phyloP scores from a whole-genome alignment of 2,113 vertebrate species.

The Crotophaga sulcirostris region DNA sequence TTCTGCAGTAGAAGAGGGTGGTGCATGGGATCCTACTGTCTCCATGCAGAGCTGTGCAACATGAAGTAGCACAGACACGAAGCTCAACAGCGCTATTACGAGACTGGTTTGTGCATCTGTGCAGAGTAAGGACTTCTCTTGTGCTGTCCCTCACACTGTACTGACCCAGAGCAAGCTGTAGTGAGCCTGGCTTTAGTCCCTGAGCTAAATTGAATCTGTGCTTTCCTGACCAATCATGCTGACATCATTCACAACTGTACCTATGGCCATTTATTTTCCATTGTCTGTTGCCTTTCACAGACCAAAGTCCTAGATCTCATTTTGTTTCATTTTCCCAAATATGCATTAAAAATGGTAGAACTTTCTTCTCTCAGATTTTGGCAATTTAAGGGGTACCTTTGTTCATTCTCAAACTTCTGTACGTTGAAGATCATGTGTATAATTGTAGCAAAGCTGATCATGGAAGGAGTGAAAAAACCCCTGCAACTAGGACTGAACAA shows the following conservation, averaged over 20 bases:
- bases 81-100: rapidly evolving
- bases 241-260: not conserved
- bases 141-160: not conserved
- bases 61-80: rapidly evolving
- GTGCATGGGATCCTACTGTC: not conserved
- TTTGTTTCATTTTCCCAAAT: not conserved
- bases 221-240: not conserved
- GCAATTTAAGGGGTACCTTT: not conserved
- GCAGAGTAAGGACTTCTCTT: not conserved
- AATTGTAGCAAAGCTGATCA: not conserved
- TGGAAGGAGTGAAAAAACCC: rapidly evolving
- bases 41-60: not conserved
- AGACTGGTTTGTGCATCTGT: rapidly evolving
- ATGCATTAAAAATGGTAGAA: not conserved
- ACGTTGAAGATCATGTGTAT: not conserved
- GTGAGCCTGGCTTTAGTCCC: not conserved
- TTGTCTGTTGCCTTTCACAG: not conserved
- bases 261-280: not conserved
- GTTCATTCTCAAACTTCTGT: not conserved
- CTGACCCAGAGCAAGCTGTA: not conserved
- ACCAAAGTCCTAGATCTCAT: not conserved
- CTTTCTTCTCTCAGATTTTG: not conserved
- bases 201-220: not conserved
- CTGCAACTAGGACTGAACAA: not conserved
- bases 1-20: not conserved